A percentile compares a stretch with the other conserved stretches of the same genome.
phyloP scores from a whole-genome alignment of 2,797 vertebrate species.

The Tapera naevia region DNA sequence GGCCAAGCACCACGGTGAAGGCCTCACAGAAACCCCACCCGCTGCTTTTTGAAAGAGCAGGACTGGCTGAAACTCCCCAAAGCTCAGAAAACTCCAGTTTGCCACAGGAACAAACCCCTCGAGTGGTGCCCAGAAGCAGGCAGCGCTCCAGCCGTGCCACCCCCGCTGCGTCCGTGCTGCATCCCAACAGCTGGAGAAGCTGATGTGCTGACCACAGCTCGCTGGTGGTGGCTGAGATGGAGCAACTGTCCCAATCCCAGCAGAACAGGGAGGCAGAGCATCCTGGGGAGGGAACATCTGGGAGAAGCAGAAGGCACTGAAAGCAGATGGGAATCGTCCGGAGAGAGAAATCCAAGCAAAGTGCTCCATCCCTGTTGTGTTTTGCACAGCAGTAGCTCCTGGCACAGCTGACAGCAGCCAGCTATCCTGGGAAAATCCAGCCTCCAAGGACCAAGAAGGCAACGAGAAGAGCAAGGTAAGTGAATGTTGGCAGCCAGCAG shows the following conservation, averaged over 20 bases:
- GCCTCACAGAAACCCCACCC: too few species aligned
- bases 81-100: too few species aligned
- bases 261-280: not conserved
- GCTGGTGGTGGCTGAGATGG: not conserved
- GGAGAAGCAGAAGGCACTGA: not conserved
- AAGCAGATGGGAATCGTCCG: not conserved
- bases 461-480: not conserved
- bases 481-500: not conserved
- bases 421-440: not conserved
- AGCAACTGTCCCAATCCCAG: not conserved
- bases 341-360: not conserved
- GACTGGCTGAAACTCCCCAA: too few species aligned
- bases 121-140: too few species aligned
- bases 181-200: not conserved
- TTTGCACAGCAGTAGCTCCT: not conserved
- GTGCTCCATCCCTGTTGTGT: rapidly evolving
- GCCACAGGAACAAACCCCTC: too few species aligned
- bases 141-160: too few species aligned
- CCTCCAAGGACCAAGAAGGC: not conserved
- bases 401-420: not conserved
- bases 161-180: too few species aligned
- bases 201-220: not conserved
- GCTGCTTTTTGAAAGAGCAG: too few species aligned
- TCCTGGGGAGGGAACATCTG: not conserved
- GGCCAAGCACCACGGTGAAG: too few species aligned